These are phyloP conservation scores for Platichthys flesus DNA, from an alignment of 2,113 vertebrate species.

Conservation along the genomic window DNA sequence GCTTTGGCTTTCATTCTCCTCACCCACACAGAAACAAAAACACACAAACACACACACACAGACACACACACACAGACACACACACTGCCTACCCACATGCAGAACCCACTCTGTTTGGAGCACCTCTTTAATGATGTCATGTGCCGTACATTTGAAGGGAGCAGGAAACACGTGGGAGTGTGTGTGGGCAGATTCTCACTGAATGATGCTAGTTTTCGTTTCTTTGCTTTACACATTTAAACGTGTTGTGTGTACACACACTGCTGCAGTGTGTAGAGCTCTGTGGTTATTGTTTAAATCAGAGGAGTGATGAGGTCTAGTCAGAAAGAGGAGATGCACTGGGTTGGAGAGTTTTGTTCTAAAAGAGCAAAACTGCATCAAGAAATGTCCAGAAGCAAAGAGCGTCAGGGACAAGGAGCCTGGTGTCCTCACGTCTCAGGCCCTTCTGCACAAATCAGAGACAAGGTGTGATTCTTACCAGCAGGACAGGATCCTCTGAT, in stretches of 20 bases:
- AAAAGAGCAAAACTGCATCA: too few species aligned
- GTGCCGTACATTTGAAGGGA: constrained; percentile 69
- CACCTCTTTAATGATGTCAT: constrained; percentile 80
- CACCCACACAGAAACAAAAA: constrained; percentile 71
- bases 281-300: too few species aligned
- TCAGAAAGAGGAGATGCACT: too few species aligned
- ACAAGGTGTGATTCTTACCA: constrained; percentile 57
- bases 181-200: constrained; percentile 60
- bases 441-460: constrained; percentile 14
- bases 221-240: constrained; percentile 19
- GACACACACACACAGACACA: constrained; percentile 47
- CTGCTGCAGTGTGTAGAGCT: too few species aligned
- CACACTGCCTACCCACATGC: constrained; percentile 59
- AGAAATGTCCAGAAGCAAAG: not conserved
- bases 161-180: constrained; percentile 68
- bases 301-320: too few species aligned
- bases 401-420: too few species aligned
- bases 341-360: too few species aligned
- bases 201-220: constrained; percentile 20
- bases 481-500: constrained; percentile 18
- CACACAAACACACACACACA: constrained; percentile 60
- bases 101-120: constrained; percentile 64
- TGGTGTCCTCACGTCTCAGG: not conserved
- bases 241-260: constrained; percentile 31
- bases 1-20: constrained; percentile 71